A percentile compares a stretch with the other conserved stretches of the same genome.
Evolutionary conservation across 2,888 invertebrate genomes (phyloP).

Genomic region (Metallyticus violacea): DNA sequence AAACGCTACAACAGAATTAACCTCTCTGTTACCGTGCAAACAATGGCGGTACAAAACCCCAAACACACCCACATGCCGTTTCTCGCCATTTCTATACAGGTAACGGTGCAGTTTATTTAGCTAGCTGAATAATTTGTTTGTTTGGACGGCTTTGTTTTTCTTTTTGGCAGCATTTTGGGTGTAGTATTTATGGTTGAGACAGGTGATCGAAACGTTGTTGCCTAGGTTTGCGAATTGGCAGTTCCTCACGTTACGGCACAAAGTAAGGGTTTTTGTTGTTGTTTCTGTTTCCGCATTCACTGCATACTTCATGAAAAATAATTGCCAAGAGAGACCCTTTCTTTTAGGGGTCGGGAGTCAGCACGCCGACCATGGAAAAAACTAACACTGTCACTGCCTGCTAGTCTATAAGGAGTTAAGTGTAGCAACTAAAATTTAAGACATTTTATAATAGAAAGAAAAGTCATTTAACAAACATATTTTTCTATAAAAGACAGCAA

Average conservation of each 20-base stretch:
- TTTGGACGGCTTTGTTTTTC: neutral
- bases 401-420: neutral
- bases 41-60: neutral
- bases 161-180: neutral
- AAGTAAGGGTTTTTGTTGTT: neutral
- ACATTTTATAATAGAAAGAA: too few relatives aligned
- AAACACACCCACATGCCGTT: neutral
- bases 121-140: neutral
- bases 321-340: neutral
- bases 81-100: neutral
- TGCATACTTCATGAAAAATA: neutral
- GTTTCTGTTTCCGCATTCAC: neutral
- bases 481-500: too few relatives aligned
- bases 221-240: neutral
- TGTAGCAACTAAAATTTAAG: too few relatives aligned
- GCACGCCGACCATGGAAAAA: neutral
- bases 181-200: neutral
- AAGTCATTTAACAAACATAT: too few relatives aligned
- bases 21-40: neutral
- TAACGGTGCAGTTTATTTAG: neutral
- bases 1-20: neutral
- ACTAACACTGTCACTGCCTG: neutral
- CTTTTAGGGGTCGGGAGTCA: neutral
- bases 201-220: neutral
- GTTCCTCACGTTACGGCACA: neutral